Base-by-base conservation (phyloP, 1,140 invertebrate species). In the Ooceraea biroi region DNA sequence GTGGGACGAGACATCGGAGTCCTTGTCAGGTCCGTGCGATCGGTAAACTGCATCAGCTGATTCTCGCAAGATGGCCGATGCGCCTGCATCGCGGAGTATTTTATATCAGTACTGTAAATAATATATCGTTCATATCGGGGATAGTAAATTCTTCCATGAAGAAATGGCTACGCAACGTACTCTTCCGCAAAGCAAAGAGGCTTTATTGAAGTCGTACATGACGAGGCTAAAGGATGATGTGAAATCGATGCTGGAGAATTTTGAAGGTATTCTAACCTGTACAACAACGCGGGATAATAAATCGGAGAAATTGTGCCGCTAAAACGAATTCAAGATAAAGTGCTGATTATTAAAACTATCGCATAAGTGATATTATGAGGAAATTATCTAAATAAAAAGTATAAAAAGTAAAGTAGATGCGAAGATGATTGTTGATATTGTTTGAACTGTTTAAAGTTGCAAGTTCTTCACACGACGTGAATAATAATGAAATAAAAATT, bases 221-320 rank as follows among this genome's bases (percentile, higher is more conserved):
- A 98, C 98, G 14, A 95, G 98, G 72, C 94, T 99, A 14, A 99
- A 99, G 95, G 98, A 99, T 94, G 98, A 99, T 95, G 97, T 99
- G 0, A 98, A 98, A 94, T 98, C 98, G 71, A 99, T 99, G 97
- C 93, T 99, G 46, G 98, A 99, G 93, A 99, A 99, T 94, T 99
- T 98, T 95, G 97, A 97, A 96, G 98, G 97, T 98, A 95, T 86
- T 22, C 96, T 95, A 97, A 97, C 92, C 97, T 97, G 52, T 73
- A n/a, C 1, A n/a, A 19, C 14, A 12, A 44, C 1, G 36, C 7
- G 30, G 1, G 12, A 11, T 14, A 52, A 10, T 12, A 71, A 17
- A 30, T 30, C 1, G 30, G 17, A 69, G 17, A 30, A n/a, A 11
- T 52, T 50, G 17, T 27, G 27, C 48, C 30, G 14, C 11, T 30